Conservation (phyloP, 2,113 vertebrate genomes). For the Gobiocypris rarus region DNA sequence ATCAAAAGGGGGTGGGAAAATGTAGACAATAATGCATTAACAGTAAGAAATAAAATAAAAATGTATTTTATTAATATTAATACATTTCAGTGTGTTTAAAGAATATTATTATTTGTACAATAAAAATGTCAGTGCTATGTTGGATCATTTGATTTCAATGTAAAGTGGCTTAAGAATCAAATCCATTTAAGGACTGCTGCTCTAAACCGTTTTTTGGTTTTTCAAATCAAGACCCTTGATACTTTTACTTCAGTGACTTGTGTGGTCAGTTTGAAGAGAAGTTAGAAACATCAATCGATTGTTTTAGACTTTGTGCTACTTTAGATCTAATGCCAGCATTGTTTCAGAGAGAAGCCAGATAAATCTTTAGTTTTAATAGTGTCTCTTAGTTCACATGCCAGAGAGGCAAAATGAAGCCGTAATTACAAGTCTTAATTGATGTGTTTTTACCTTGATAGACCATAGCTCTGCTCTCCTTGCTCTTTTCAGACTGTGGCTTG, state of each 20-base stretch:
- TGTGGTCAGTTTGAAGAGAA: slow-evolving; percentile 51
- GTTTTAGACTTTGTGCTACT: slow-evolving; percentile 56
- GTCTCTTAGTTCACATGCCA: slow-evolving; percentile 72
- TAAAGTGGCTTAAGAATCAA: background rate
- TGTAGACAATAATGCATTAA: no score
- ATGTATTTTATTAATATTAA: background rate
- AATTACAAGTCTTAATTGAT: slow-evolving; percentile 80
- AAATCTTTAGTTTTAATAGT: slow-evolving; percentile 76
- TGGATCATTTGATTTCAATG: background rate
- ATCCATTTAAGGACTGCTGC: background rate
- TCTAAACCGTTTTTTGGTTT: background rate
- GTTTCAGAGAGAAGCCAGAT: slow-evolving; percentile 61
- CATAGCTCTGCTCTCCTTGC: slow-evolving; percentile 64
- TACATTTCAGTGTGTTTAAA: background rate
- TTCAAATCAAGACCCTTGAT: background rate
- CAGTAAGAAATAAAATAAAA: no score
- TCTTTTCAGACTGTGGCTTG: slow-evolving; percentile 55
- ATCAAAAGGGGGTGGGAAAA: no score
- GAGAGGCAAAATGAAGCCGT: slow-evolving; percentile 70
- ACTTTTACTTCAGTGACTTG: slow-evolving; percentile 26
- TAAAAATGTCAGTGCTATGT: background rate
- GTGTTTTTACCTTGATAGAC: slow-evolving; percentile 72
- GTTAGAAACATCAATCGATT: slow-evolving; percentile 60
- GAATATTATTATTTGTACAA: background rate
- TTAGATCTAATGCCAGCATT: slow-evolving; percentile 63